phyloP scores from a whole-genome alignment of 2,797 vertebrate species.

The Choloepus didactylus region DNA sequence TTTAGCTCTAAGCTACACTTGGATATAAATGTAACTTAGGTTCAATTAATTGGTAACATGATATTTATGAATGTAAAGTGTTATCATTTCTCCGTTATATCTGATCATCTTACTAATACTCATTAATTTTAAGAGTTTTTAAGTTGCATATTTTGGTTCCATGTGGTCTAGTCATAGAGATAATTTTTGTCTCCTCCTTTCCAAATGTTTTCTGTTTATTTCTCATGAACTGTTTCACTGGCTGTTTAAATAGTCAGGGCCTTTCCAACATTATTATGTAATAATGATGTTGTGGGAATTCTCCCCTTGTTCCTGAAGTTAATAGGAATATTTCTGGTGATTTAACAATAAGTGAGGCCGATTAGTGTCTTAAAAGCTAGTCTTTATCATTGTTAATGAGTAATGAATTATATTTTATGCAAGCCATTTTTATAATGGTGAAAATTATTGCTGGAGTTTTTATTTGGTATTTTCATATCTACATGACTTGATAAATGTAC shows the following conservation, averaged over 20 bases:
- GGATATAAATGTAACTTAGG: background rate
- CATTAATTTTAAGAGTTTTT: background rate
- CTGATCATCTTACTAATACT: background rate
- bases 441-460: background rate
- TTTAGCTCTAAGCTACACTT: background rate
- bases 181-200: background rate
- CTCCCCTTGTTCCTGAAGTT: slow-evolving; percentile 44
- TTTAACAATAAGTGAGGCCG: background rate
- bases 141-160: background rate
- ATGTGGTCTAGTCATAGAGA: background rate
- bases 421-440: background rate
- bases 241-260: background rate
- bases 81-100: background rate
- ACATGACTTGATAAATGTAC: background rate
- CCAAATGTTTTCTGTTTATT: slow-evolving; percentile 6
- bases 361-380: slow-evolving; percentile 23
- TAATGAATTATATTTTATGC: background rate
- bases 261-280: slow-evolving; percentile 5
- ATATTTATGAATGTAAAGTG: background rate
- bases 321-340: background rate
- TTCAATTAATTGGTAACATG: background rate
- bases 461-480: slow-evolving; percentile 16
- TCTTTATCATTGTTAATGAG: background rate
- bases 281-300: background rate
- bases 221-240: background rate